Conservation (phyloP, 2,888 invertebrate genomes). For the Lochmaea crataegi region DNA sequence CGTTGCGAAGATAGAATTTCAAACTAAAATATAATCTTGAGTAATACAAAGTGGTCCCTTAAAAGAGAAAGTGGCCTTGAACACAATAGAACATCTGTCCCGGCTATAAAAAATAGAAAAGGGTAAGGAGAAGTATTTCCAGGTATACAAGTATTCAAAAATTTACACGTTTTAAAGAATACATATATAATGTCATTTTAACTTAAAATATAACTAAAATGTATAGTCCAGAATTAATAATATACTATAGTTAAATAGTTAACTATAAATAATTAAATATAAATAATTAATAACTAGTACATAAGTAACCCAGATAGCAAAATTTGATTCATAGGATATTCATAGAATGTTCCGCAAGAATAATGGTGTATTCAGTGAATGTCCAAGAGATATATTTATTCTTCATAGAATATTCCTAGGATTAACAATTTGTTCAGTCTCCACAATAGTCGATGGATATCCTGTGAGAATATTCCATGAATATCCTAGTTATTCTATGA, state of each 20-base stretch:
- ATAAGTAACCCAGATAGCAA: too few species aligned
- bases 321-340: too few species aligned
- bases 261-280: too few species aligned
- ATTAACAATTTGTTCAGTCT: too few species aligned
- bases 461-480: too few species aligned
- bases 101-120: conserved; percentile 2
- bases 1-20: not conserved
- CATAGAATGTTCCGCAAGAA: too few species aligned
- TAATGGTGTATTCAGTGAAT: too few species aligned
- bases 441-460: too few species aligned
- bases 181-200: conserved; percentile 3
- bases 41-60: conserved; percentile 5
- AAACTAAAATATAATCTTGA: not conserved
- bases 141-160: not conserved
- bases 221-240: conserved; percentile 3
- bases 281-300: too few species aligned
- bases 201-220: conserved; percentile 3
- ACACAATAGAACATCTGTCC: not conserved
- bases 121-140: not conserved
- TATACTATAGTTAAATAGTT: not conserved
- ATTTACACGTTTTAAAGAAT: not conserved
- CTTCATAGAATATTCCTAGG: too few species aligned
- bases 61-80: conserved; percentile 3
- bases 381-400: too few species aligned
- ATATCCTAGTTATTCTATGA: too few species aligned